Base-by-base conservation (phyloP, 2,888 invertebrate genomes). In the Acrobasis repandana region DNA sequence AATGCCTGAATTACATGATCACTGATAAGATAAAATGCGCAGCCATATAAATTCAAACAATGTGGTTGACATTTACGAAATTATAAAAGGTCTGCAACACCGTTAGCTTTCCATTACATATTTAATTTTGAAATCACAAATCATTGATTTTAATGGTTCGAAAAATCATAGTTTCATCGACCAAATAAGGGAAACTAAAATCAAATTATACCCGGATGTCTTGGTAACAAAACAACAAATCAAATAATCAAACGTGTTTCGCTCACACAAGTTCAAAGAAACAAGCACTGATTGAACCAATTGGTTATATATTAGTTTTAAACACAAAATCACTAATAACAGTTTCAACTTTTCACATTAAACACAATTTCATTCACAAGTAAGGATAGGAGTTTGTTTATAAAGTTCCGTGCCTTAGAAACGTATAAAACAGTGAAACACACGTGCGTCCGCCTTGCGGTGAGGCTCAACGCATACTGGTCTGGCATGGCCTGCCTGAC, bases 151-250 rank as follows among this genome's bases (percentile, higher is more conserved):
- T 66, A 66, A 62, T 64, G 63, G 70, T 43, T 52, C 60, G 51
- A 65, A 62, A 65, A 63, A 52, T 56, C 64, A 56, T 64, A 65
- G 61, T 66, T 72, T 73, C 58, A 74, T 74, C 65, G 62, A 76
- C 65, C 68, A 73, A 71, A 77, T 72, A 74, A 67, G 67, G 65
- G 58, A 66, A 73, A 72, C 66, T 68, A 74, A 77, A 73, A 75
- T 70, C 74, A 72, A 75, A 80, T 79, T 73, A 82, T 70, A 86
- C 85, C 84, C 88, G 86, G 87, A 87, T 88, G 85, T 87, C 86
- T 85, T 83, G 79, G 85, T 74, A 88, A 87, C 88, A 87, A 85
- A 89, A 90, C 86, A 89, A 89, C 86, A 86, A 88, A 86, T 81
- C 77, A 80, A 36, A 58, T 81, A 86, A 87, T 83, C 82, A 85